Base-by-base conservation (phyloP, 1,140 invertebrate genomes). In the Anastrepha ludens region DNA sequence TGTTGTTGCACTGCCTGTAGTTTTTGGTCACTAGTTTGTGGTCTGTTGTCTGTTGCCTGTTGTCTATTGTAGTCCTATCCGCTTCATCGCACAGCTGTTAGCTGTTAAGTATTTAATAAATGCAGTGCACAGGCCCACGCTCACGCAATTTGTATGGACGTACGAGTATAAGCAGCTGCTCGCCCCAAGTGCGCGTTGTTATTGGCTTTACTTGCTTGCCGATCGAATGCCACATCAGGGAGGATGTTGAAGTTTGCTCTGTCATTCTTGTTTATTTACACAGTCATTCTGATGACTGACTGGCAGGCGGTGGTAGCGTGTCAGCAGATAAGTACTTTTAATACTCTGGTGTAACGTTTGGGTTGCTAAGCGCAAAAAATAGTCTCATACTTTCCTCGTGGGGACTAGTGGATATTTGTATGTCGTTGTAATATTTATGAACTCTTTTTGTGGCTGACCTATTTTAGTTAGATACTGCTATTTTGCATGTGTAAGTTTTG, bases 351-450 rank as follows among this genome's bases (percentile, higher is more conserved):
- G 13, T 20, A 67, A 67, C 20, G 39, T 41, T 74, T 7, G 4
- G 11, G 70, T 74, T 74, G 70, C 70, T 74, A 74, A 74, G 41
- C 70, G 41, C 70, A 74, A 44, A 74, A 74, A 74, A 74, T 8
- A 8, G 47, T 70, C 41, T 44, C 39, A 44, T 29, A 15, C 65
- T 13, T 3, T 20, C 4, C n/a, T 62, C 8, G 5, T 62, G 60
- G n/a, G 5, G n/a, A 17, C 44, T 9, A 74, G 4, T n/a, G 15
- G 67, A 15, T 62, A 4, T 62, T 17, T 1, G 60, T 29, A 29
- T 29, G 29, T 29, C 11, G 65, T 6, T 13, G 3, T 13, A 5
- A 41, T 67, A 67, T 41, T n/a, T 64, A 64, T 64, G 20, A 2
- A n/a, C 15, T 62, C 4, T 55, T 55, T 55, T 55, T 55, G 50